phyloP scores from a whole-genome alignment of 2,113 vertebrate species.

The Heteronetta atricapilla region DNA sequence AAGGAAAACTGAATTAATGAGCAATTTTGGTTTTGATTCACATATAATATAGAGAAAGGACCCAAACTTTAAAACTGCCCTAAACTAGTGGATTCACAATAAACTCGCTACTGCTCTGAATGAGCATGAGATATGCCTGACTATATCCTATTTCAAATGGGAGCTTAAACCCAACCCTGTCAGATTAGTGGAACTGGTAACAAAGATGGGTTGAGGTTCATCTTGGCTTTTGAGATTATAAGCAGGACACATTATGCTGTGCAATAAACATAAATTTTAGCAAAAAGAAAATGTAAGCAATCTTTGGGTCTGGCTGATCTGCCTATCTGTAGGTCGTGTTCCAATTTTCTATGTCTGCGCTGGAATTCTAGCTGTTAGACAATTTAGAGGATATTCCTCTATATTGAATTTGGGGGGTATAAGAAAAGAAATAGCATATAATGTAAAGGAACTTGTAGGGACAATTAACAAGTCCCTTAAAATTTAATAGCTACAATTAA shows the following conservation, averaged over 20 bases:
- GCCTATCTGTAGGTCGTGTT: neutral
- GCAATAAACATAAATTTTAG: neutral
- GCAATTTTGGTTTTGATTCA: neutral
- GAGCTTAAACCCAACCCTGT: neutral
- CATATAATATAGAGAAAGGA: neutral
- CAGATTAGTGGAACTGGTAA: neutral
- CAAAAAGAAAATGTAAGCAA: neutral
- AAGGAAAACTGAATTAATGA: neutral
- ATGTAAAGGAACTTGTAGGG: neutral
- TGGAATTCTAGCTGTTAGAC: neutral
- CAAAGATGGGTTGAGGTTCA: neutral
- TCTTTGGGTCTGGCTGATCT: neutral
- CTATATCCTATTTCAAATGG: neutral
- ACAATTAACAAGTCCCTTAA: neutral
- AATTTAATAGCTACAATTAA: neutral
- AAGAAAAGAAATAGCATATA: neutral
- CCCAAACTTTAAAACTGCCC: neutral
- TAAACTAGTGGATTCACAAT: neutral
- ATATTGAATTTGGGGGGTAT: neutral
- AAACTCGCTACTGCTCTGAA: neutral
- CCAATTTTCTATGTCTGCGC: neutral
- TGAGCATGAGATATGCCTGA: neutral
- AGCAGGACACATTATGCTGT: neutral
- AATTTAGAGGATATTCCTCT: neutral
- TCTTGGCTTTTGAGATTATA: neutral